phyloP scores from a whole-genome alignment of 2,797 vertebrate genomes.

The Glossophaga mutica region DNA sequence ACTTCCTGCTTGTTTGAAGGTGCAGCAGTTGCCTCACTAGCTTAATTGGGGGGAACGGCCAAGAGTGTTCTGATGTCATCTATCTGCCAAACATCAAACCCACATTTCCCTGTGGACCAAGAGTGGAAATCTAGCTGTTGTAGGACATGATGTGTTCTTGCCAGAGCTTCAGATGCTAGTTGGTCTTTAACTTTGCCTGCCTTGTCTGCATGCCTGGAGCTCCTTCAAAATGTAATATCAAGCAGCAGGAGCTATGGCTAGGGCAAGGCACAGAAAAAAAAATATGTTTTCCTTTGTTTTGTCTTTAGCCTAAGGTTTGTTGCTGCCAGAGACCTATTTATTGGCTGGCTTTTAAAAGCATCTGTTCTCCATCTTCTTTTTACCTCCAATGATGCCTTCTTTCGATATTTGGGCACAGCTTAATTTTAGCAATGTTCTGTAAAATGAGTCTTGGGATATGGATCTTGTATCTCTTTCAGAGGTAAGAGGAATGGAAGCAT shows the following conservation, averaged over 20 bases:
- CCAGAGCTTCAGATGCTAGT: background rate
- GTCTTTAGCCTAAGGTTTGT: conserved; percentile 45
- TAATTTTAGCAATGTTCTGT: conserved; percentile 56
- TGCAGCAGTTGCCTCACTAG: background rate
- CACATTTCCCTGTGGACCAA: conserved; percentile 23
- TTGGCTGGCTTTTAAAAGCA: conserved; percentile 66
- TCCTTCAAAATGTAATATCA: background rate
- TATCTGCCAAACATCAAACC: background rate
- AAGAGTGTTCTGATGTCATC: background rate
- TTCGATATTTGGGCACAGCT: conserved; percentile 46
- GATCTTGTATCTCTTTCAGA: conserved; percentile 56
- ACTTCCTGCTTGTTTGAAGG: background rate
- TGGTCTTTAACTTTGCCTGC: conserved; percentile 37
- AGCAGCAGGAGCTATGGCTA: background rate
- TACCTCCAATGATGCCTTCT: conserved; percentile 43
- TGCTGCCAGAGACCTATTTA: conserved; percentile 32
- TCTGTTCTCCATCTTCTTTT: conserved; percentile 43
- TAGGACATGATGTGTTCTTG: background rate
- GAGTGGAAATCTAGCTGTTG: background rate
- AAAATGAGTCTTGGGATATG: conserved; percentile 61
- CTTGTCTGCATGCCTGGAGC: background rate
- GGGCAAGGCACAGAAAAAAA: conserved; percentile 53
- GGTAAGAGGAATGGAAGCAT: conserved; percentile 41
- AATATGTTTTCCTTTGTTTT: conserved; percentile 57
- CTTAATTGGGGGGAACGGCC: background rate